Base-by-base conservation (phyloP, 1,140 invertebrate species). In the Zaprionus nigranus region DNA sequence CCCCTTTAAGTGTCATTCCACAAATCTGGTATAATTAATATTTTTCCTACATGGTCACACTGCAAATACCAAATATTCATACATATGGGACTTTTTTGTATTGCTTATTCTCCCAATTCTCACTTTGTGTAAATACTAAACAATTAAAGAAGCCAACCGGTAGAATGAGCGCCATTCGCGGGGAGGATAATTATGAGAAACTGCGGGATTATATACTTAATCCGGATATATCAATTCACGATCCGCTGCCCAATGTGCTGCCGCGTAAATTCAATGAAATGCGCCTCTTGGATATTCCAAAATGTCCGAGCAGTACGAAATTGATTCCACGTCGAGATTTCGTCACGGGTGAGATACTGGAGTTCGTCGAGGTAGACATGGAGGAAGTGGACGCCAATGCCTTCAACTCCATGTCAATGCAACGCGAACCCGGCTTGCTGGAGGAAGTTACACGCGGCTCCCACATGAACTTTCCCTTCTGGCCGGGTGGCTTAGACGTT, bases 331-430 rank as follows among this genome's bases (percentile, higher is more conserved):
- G 95, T 79, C 93, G 97, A 65, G 95, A 98, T 93, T 94, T 94
- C 5, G 93, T 95, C 24, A 97, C 95, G 20, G 97, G 97, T 2
- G 92, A 95, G 79, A 94, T 97, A 28, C 90, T 95, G 1, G 94
- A 95, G 17, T 96, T 96, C 92, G 93, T 94, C 71, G 97, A 98
- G 93, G 94, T 96, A 5, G 83, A 93, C 40, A 78, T 95, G 7
- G 91, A 94, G 73, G 93, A 95, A 78, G 94, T 94, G 75, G 95
- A 95, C 3, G 94, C 95, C 74, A 96, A 94, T 79, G 94, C 95
- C 1, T 95, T 94, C 86, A 97, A 97, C 93, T 97, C 96, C 0
- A 95, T 96, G 92, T 97, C 96, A 4, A 94, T 97, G 92, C 94
- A 93, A 36, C 92, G 96, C 77, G 94, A 94, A 69, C 95, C 95